A percentile compares a stretch with the other conserved stretches of the same genome.
Conservation (phyloP, 2,113 vertebrate species). For the Rhadina sibilatrix region DNA sequence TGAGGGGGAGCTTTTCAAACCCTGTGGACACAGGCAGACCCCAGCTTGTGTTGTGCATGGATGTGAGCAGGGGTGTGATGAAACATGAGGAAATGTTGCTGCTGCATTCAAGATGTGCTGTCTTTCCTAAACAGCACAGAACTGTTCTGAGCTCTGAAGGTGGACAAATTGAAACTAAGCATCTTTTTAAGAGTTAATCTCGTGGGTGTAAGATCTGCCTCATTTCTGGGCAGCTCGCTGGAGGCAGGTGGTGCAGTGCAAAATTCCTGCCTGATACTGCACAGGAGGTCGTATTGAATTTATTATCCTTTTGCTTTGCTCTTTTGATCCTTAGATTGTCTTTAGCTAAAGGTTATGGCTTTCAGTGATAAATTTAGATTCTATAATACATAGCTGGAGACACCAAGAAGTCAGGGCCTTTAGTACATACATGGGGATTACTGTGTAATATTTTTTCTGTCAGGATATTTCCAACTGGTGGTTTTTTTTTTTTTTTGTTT, state of each 20-base stretch:
- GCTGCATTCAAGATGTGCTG: not conserved
- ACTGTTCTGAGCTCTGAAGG: not conserved
- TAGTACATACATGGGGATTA: not conserved
- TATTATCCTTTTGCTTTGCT: not conserved
- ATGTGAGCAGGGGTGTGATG: fast-evolving
- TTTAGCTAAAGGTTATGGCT: not conserved
- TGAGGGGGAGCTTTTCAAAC: not conserved
- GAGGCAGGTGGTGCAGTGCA: not conserved
- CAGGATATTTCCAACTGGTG: not conserved
- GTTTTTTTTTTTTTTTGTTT: not conserved
- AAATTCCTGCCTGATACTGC: not conserved
- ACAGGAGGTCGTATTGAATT: not conserved
- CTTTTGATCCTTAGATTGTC: not conserved
- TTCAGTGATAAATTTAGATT: not conserved
- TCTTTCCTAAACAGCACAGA: not conserved
- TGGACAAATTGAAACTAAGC: not conserved
- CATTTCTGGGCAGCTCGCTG: not conserved
- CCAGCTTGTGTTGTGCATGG: not conserved
- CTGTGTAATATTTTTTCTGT: not conserved
- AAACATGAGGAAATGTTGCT: not conserved
- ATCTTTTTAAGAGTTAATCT: not conserved
- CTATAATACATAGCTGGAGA: not conserved
- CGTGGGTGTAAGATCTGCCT: not conserved
- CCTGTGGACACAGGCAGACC: too few relatives aligned
- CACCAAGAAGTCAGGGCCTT: not conserved